phyloP scores from a whole-genome alignment of 2,888 invertebrate genomes.

The Hermaeophaga mercurialis region DNA sequence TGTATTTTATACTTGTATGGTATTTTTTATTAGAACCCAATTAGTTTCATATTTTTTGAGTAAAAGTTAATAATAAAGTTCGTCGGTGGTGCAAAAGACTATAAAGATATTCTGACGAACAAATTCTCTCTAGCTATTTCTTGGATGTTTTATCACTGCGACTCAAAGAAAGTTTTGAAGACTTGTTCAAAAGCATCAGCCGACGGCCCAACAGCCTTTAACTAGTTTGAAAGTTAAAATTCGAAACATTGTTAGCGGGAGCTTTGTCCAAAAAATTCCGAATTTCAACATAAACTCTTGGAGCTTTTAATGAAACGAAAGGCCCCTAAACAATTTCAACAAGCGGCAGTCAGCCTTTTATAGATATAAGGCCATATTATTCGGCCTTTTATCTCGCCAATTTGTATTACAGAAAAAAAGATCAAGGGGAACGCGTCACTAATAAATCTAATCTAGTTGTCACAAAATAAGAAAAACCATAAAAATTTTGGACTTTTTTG shows the following conservation, averaged over 20 bases:
- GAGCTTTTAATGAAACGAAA: slow-evolving; percentile 25
- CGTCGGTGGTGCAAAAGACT: too few species aligned
- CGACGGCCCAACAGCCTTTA: slow-evolving; percentile 6
- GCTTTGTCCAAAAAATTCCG: slow-evolving; percentile 23
- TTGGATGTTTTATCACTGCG: slow-evolving; percentile 11
- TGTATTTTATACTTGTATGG: too few species aligned
- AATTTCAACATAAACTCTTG: slow-evolving; percentile 22
- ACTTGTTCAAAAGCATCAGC: slow-evolving; percentile 12
- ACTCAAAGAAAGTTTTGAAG: slow-evolving; percentile 16
- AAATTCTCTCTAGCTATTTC: slow-evolving; percentile 8
- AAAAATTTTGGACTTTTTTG: too few species aligned
- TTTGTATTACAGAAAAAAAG: slow-evolving; percentile 16
- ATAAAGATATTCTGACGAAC: not conserved
- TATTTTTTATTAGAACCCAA: too few species aligned
- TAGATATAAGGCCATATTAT: slow-evolving; percentile 10
- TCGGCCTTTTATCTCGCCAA: slow-evolving; percentile 20
- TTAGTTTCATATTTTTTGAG: too few species aligned
- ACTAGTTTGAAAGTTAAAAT: slow-evolving; percentile 22
- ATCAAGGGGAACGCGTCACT: not conserved
- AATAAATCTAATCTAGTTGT: too few species aligned
- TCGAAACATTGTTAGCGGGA: slow-evolving; percentile 19
- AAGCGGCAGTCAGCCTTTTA: slow-evolving; percentile 19
- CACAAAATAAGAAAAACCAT: too few species aligned
- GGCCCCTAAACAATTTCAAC: slow-evolving; percentile 22
- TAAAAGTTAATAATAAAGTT: too few species aligned